Percentiles rank a stretch among this genome's conserved stretches.
Evolutionary conservation across 2,888 invertebrate genomes (phyloP).

Genomic region (Rhaphigaster nebulosa): DNA sequence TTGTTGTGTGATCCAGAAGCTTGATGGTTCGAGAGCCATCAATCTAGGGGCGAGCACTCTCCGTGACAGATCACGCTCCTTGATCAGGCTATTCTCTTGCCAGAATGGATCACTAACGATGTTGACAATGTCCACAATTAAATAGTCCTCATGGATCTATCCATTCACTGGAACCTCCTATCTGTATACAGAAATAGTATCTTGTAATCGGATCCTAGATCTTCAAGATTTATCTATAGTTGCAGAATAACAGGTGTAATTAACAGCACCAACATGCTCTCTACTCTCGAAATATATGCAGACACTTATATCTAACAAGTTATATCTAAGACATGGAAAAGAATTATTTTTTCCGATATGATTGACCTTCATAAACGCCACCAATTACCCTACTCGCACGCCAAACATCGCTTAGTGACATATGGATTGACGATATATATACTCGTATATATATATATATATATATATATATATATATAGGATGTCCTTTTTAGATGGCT

Average conservation of each 20-base stretch:
- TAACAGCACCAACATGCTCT: background rate
- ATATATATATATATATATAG: too few species aligned
- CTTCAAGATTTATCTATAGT: background rate
- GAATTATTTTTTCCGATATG: too few species aligned
- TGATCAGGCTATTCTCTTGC: conserved; percentile 51
- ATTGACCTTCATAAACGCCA: too few species aligned
- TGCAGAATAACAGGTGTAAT: background rate
- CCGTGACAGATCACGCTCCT: conserved; percentile 14
- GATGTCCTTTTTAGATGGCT: too few species aligned
- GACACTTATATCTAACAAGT: too few species aligned
- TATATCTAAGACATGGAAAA: too few species aligned
- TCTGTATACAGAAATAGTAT: background rate
- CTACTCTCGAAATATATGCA: too few species aligned
- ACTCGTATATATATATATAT: too few species aligned
- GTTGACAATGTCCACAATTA: conserved; percentile 55
- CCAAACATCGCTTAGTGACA: too few species aligned
- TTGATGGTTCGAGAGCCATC: conserved; percentile 7
- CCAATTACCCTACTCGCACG: too few species aligned
- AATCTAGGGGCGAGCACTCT: background rate
- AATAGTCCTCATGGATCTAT: conserved; percentile 38
- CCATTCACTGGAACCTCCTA: background rate
- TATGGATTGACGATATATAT: too few species aligned
- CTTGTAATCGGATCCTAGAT: background rate
- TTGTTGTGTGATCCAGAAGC: background rate
- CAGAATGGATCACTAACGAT: conserved; percentile 52